Base-by-base conservation (phyloP, 2,888 invertebrate species). In the Acronicta aceris region DNA sequence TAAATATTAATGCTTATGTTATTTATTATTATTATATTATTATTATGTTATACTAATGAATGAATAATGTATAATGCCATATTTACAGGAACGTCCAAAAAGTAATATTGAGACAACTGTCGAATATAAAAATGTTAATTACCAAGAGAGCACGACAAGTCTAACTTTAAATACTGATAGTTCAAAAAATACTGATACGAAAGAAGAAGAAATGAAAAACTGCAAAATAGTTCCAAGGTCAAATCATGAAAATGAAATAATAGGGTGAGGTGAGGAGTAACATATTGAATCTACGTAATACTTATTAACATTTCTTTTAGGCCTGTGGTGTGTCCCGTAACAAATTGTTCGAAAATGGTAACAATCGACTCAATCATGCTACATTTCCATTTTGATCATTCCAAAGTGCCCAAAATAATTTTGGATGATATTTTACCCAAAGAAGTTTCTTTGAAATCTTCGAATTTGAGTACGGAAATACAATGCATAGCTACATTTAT, bases 301-400 rank as follows among this genome's bases (percentile, higher is more conserved):
- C 12, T 4, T 30, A 30, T 9, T 30, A 2, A n/a, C n/a, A n/a
- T n/a, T n/a, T 33, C 3, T 58, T 81, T 4, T 73, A 84, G 84
- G 30, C 82, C 83, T 21, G 71, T 83, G 5, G 40, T 88, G 45
- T 96, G 96, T 71, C 96, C 95, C 0, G 89, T 94, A 62, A 74
- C 90, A 3, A 86, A 90, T 17, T 96, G 96, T 72, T 87, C 88
- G 6, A 94, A 94, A 65, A 95, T 92, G 58, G 91, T 96, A 6
- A 95, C 95, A 0, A 88, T 95, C 47, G 93, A 95, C 33, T 93
- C 95, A 0, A 80, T 95, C 5, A 88, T 92, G 15, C 88, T 92
- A 46, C 96, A 96, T 79, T 96, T 95, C 66, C 85, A 93, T 59
- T 95, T 95, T 74, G 96, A 96, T 74, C 96, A 96, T 78, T 90